Evolutionary conservation across 2,797 vertebrate species (phyloP), one percentile per base, ranked within the genome.

Genomic region (Fundulus diaphanus): DNA sequence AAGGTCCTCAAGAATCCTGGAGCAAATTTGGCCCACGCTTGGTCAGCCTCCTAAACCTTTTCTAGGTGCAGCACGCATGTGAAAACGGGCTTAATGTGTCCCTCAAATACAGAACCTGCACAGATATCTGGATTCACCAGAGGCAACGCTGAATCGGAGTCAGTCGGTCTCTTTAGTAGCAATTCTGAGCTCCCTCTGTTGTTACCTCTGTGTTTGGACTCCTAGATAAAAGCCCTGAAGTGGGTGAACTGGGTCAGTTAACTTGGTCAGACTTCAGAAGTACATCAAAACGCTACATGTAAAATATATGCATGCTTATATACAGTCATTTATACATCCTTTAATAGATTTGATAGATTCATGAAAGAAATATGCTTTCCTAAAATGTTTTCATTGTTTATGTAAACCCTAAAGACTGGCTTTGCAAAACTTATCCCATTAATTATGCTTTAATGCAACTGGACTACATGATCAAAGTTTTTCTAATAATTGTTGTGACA

Each of bases 111-210:
- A 68, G 42, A 68, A 29, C 31, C 16, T 66, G 5, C 44, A 73
- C 33, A 51, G 24, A 42, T 18, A 8, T 8, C 49, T 22, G 46
- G 16, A 42, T 61, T 35, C 7, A 31, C 33, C 57, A 59, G 3
- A 59, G 29, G 29, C 29, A 27, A 7, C 31, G 22, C 18, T 22
- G 18, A 61, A 35, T 20, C 9, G 15, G 7, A 42, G 24, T 40
- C 7, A 3, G 24, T 46, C 8, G 5, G 15, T 37, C n/a, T 56
- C 22, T 44, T 27, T n/a, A 42, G 6, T 18, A 27, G 68, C 29
- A 24, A 70, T 7, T 59, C 29, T 77, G 69, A 73, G 90, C 84
- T 0, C 90, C 88, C 82, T 79, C 92, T 91, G 71, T 57, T 91
- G 92, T 87, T 72, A 18, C 35, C n/a, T n/a, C n/a, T n/a, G n/a